Evolutionary conservation across 2,113 vertebrate genomes (phyloP), one percentile per base, ranked within the genome.

Genomic region (Anas platyrhynchos): DNA sequence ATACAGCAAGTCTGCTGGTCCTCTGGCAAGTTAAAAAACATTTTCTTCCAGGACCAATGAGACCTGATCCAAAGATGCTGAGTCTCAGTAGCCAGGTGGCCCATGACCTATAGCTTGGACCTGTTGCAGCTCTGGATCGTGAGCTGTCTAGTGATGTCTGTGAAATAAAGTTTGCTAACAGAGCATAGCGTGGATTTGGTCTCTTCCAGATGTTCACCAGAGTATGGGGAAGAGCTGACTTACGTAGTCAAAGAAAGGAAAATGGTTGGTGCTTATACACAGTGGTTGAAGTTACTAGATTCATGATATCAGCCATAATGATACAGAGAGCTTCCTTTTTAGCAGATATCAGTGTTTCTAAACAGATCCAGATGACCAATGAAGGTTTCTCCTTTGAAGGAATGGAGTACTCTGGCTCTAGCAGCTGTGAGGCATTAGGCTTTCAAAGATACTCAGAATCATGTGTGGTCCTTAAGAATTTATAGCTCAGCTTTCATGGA

Each of bases 391-490:
- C 29, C 92, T 94, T 91, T 96, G 92, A 92, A 95, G 77, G 62
- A 82, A 91, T 50, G 43, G 66, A 89, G 18, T 61, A 67, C 54
- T 94, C 75, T 71, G 84, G 69, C 81, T 91, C 62, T 62, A 89
- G 91, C 95, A 96, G 91, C 89, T 97, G 95, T 54, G 69, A 95
- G 77, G 81, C 89, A 94, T 96, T 96, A 96, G 58, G 6, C 72
- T 96, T 95, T 95, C 94, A 96, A 96, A 94, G 91, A 96, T 84
- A 72, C 1, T 93, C 69, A 68, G 78, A 89, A 85, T 91, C 93
- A 79, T 89, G 94, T 97, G 95, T 97, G 95, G 96, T 95, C 93
- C 91, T 85, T 73, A 89, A 87, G 86, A 94, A 96, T 96, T 95
- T 94, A 89, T 94, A 89, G 77, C 58, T 38, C 38, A 66, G 66